These are phyloP conservation scores for Pentalonia nigronervosa DNA, from an alignment of 1,140 invertebrate genomes.

Conservation along the genomic window DNA sequence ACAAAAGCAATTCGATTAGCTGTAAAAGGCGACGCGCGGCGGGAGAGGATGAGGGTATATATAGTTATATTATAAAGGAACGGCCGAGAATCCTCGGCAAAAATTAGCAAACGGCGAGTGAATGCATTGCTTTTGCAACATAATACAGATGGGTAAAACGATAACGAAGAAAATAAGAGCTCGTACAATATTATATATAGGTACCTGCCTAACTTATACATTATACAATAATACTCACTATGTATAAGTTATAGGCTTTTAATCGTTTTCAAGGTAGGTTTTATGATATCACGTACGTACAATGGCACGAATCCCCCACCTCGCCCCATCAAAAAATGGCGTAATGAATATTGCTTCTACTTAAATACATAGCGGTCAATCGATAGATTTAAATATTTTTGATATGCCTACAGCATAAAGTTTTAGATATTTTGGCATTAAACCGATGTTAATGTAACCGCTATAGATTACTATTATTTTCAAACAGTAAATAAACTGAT, in stretches of 20 bases:
- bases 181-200: not conserved
- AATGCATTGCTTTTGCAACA: not conserved
- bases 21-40: not conserved
- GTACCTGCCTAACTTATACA: too few species aligned
- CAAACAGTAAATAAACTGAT: not conserved
- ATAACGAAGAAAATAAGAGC: not conserved
- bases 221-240: not conserved
- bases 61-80: conserved; percentile 30
- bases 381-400: not conserved
- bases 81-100: not conserved
- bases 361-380: not conserved
- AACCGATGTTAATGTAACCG: not conserved
- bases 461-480: not conserved
- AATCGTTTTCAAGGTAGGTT: not conserved
- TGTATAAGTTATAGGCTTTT: not conserved
- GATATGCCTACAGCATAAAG: not conserved
- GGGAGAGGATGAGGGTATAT: too few species aligned
- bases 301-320: too few species aligned
- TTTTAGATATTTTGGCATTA: not conserved
- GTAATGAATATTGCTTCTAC: not conserved
- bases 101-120: not conserved
- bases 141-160: not conserved
- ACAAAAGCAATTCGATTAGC: conserved; percentile 37
- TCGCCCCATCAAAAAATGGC: not conserved
- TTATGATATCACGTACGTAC: too few species aligned